Evolutionary conservation across 2,797 vertebrate genomes (phyloP), one percentile per base, ranked within the genome.

Genomic region (Passerculus sandwichensis): DNA sequence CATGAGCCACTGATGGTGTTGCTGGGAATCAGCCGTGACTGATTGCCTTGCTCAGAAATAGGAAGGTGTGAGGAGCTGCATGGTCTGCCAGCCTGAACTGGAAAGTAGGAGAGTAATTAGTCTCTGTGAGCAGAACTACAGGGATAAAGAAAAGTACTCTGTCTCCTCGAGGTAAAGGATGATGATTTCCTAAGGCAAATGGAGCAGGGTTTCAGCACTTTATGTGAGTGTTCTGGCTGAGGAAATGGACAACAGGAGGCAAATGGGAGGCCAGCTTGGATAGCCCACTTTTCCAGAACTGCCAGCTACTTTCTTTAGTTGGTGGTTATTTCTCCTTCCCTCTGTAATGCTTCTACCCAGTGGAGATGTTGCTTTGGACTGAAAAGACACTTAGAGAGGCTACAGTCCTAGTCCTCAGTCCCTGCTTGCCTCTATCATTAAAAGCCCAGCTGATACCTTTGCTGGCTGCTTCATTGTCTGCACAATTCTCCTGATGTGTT

Each of bases 21-120:
- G 2, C 82, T 91, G 70, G 81, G 93, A 89, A 80, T 96, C 82
- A 91, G 83, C 76, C 5, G 10, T 93, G 78, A 93, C 74, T 76
- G 92, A 94, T 93, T 77, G 34, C 54, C 38, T 61, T 79, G 78
- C 70, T 94, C 48, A 84, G 77, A 87, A 89, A 91, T 72, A 69
- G 54, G 81, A 91, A 62, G 54, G 81, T 88, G 57, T 88, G 71
- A 91, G 77, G 78, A 59, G 64, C 53, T 94, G 47, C 48, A 51
- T 81, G 83, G 61, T 93, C 89, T 88, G 75, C 45, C 7, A 40
- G 66, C 56, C 75, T 77, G n/a, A 78, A 73, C 51, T 38, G 67
- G 32, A 79, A 60, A 83, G 45, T 20, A 71, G 65, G 51, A 76
- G 56, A 73, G 60, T 78, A 90, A 91, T 96, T 84, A 81, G 77